Conservation (phyloP, 2,888 invertebrate genomes). For the Anorthoa munda region DNA sequence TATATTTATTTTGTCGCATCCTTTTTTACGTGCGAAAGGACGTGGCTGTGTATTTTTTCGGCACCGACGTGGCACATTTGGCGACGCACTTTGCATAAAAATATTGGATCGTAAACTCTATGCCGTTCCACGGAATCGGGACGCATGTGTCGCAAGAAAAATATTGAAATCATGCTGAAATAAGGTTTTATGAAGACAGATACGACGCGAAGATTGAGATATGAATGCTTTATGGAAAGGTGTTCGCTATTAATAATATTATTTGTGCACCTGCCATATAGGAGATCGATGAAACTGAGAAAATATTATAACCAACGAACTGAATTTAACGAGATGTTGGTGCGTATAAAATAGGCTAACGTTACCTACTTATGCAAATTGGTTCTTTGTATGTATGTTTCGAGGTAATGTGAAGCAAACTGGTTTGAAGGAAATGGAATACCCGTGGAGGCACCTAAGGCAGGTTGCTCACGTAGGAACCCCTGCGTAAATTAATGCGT, state of each 20-base stretch:
- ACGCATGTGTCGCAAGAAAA: constrained; percentile 84
- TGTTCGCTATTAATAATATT: constrained; percentile 73
- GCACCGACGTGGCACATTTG: constrained; percentile 87
- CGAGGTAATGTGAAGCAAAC: constrained; percentile 49
- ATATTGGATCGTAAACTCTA: constrained; percentile 89
- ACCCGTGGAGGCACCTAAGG: constrained; percentile 70
- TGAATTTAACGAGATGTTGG: constrained; percentile 37
- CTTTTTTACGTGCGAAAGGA: constrained; percentile 90
- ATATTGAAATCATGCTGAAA: constrained; percentile 84
- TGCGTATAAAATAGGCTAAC: constrained; percentile 32
- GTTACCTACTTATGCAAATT: constrained; percentile 53
- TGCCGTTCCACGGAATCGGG: constrained; percentile 81
- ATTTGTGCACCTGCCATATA: constrained; percentile 75
- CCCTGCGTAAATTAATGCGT: constrained; percentile 80
- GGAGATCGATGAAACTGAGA: constrained; percentile 25
- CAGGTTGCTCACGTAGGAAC: constrained; percentile 69
- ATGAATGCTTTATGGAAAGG: constrained; percentile 76
- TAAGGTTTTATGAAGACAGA: constrained; percentile 83
- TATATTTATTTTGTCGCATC: constrained; percentile 91
- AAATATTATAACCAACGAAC: constrained; percentile 45
- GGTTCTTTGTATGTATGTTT: constrained; percentile 42
- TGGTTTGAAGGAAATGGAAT: constrained; percentile 69
- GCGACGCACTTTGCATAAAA: constrained; percentile 90
- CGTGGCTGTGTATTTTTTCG: constrained; percentile 87
- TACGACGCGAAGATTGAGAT: constrained; percentile 81